Percentiles rank a stretch among this genome's conserved stretches.
Evolutionary conservation across 2,888 invertebrate species (phyloP).

Genomic region (Copidosoma aretas): DNA sequence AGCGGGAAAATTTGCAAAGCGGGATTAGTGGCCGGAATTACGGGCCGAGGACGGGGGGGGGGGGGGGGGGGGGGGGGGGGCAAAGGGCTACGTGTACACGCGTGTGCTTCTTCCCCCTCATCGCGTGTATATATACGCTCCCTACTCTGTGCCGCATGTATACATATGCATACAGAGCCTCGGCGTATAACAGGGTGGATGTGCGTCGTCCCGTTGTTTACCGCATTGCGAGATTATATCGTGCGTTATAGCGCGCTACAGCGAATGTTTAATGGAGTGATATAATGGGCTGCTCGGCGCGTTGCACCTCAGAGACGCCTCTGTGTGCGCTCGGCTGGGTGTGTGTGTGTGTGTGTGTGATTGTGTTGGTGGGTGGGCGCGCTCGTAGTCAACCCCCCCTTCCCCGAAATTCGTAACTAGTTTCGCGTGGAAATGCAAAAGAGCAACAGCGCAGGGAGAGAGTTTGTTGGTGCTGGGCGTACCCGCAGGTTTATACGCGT

Average conservation of each 20-base stretch:
- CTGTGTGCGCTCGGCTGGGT: neutral
- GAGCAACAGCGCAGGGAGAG: too few species aligned
- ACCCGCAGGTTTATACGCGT: too few species aligned
- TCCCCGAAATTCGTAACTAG: neutral
- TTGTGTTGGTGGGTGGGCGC: too few species aligned
- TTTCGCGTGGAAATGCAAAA: too few species aligned
- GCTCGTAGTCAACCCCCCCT: too few species aligned
- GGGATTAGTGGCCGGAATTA: conserved; percentile 10
- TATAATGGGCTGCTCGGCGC: conserved; percentile 46
- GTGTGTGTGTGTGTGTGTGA: too few species aligned
- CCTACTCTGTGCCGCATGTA: too few species aligned
- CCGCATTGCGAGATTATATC: conserved; percentile 59
- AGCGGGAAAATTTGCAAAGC: conserved; percentile 15
- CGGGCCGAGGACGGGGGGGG: neutral
- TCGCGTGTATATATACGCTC: too few species aligned
- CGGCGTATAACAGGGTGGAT: neutral
- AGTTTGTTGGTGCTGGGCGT: too few species aligned
- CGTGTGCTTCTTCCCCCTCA: too few species aligned
- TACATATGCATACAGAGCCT: too few species aligned
- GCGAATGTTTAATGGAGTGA: conserved; percentile 59
- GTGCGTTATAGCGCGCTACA: conserved; percentile 57
- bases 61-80: neutral
- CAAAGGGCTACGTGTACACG: too few species aligned
- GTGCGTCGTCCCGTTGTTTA: conserved; percentile 45
- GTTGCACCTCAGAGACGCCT: neutral